Evolutionary conservation across 2,797 vertebrate species (phyloP).

Genomic region (Syncerus caffer): DNA sequence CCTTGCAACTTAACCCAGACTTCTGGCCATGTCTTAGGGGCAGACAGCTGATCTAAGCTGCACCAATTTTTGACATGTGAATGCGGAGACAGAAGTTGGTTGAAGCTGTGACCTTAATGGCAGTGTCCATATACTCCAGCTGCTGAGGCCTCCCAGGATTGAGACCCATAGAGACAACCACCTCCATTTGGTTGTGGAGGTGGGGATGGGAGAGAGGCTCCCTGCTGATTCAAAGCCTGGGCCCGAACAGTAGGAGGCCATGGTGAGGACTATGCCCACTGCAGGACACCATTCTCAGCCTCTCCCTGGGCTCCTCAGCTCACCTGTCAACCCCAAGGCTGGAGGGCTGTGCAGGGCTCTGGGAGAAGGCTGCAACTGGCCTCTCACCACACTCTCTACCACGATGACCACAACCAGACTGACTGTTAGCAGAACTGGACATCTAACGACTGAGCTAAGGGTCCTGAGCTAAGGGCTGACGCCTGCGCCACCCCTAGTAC

Average conservation of each 20-base stretch:
- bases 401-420: neutral
- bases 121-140: neutral
- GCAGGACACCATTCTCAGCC: neutral
- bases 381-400: neutral
- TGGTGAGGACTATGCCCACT: neutral
- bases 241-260: neutral
- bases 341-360: neutral
- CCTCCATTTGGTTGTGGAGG: neutral
- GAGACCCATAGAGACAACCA: neutral
- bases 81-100: neutral
- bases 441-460: neutral
- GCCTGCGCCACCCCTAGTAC: neutral
- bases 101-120: neutral
- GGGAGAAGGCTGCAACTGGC: neutral
- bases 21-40: neutral
- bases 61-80: neutral
- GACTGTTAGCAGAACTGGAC: neutral
- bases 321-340: neutral
- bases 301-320: neutral
- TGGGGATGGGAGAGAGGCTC: neutral
- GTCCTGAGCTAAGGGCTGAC: neutral
- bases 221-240: neutral
- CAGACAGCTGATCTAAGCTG: neutral
- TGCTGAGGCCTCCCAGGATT: neutral
- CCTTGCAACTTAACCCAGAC: neutral